Conservation (phyloP, 2,113 vertebrate species). For the Eidolon helvum region DNA sequence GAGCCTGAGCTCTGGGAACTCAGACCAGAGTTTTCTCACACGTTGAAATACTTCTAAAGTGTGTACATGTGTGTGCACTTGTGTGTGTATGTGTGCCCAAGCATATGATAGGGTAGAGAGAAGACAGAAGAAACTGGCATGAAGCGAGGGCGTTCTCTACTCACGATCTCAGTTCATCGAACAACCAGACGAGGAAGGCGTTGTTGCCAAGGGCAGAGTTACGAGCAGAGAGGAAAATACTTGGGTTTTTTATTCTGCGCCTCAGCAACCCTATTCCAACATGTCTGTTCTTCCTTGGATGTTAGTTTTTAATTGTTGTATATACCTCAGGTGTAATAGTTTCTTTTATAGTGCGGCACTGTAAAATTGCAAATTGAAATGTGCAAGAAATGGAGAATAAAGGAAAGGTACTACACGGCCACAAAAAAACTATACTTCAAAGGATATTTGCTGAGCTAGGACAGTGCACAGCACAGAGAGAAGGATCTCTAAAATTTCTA, state of each 20-base stretch:
- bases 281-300: background rate
- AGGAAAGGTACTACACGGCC: background rate
- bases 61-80: background rate
- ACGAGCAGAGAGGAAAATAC: background rate
- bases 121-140: background rate
- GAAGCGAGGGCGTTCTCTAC: background rate
- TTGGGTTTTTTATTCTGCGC: background rate
- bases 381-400: background rate
- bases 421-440: background rate
- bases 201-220: background rate
- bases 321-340: background rate
- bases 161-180: background rate
- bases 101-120: background rate
- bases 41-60: background rate
- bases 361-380: background rate
- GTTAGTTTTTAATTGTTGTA: background rate
- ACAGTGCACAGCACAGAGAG: background rate
- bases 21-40: background rate
- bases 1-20: background rate
- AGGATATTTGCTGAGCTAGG: background rate
- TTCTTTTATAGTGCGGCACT: background rate
- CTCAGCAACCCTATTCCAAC: background rate
- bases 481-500: background rate
- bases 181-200: background rate
- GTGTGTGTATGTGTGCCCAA: rapidly evolving